phyloP scores from a whole-genome alignment of 2,797 vertebrate species.

The Balearica regulorum region DNA sequence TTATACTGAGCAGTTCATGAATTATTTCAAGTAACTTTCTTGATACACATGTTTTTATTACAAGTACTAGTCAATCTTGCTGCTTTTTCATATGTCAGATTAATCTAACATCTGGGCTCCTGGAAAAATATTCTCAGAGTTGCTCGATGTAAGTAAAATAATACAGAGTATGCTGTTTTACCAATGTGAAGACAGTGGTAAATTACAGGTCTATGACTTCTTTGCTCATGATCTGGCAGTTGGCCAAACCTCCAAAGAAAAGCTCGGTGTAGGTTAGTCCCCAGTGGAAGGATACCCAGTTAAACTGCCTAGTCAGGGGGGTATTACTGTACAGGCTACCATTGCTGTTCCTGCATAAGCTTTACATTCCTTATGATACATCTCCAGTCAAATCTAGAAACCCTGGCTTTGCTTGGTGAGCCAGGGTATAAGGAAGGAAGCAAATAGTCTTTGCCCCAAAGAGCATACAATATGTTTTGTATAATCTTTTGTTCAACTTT shows the following conservation, averaged over 20 bases:
- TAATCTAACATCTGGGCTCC: not conserved
- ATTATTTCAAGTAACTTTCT: too few relatives aligned
- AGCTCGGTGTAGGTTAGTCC: not conserved
- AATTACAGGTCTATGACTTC: not conserved
- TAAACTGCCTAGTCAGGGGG: not conserved
- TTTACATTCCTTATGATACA: not conserved
- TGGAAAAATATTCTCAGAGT: not conserved
- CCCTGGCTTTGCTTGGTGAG: not conserved
- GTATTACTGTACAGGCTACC: not conserved
- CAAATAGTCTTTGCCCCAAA: not conserved
- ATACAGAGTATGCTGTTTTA: not conserved
- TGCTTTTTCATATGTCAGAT: not conserved
- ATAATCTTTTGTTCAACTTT: not conserved
- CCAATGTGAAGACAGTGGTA: not conserved
- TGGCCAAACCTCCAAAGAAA: not conserved
- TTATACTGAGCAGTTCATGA: too few relatives aligned
- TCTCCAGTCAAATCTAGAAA: not conserved
- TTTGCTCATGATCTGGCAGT: not conserved
- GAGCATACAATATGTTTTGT: not conserved
- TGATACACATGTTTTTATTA: not conserved
- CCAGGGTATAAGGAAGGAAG: not conserved
- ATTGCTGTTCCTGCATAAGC: not conserved
- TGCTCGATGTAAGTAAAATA: not conserved
- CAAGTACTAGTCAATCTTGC: not conserved
- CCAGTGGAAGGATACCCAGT: not conserved